Evolutionary conservation across 2,888 invertebrate species (phyloP).

Genomic region (Lasioglossum pauxillum): DNA sequence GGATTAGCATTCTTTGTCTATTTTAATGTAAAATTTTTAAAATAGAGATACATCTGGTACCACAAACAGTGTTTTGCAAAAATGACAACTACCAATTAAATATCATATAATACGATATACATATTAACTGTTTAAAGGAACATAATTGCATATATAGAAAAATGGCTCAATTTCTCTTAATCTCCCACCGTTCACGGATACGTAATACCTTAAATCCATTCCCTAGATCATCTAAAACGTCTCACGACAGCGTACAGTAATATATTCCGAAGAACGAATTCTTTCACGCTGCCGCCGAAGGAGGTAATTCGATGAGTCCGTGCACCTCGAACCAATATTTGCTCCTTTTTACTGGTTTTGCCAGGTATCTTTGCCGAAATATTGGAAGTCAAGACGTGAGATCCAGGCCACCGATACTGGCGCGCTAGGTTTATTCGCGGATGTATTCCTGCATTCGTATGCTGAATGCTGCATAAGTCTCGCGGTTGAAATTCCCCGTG

Average conservation of each 20-base stretch:
- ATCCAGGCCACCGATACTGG: conserved; percentile 42
- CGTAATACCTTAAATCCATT: neutral
- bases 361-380: conserved; percentile 51
- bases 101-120: neutral
- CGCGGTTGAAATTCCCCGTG: conserved; percentile 52
- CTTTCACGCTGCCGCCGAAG: conserved; percentile 20
- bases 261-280: conserved; percentile 28
- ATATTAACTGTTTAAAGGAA: neutral
- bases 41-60: neutral
- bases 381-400: conserved; percentile 54
- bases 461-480: conserved; percentile 56
- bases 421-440: conserved; percentile 41
- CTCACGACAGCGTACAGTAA: neutral
- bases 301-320: conserved; percentile 48
- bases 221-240: neutral
- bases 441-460: conserved; percentile 56
- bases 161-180: neutral
- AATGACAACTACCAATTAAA: neutral
- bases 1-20: neutral
- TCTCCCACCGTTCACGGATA: neutral
- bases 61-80: neutral
- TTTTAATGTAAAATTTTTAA: neutral
- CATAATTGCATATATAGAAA: neutral
- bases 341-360: conserved; percentile 31
- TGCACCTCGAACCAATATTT: conserved; percentile 43